A percentile compares a stretch with the other conserved stretches of the same genome.
Evolutionary conservation across 2,797 vertebrate genomes (phyloP).

Genomic region (Oreochromis grahami): DNA sequence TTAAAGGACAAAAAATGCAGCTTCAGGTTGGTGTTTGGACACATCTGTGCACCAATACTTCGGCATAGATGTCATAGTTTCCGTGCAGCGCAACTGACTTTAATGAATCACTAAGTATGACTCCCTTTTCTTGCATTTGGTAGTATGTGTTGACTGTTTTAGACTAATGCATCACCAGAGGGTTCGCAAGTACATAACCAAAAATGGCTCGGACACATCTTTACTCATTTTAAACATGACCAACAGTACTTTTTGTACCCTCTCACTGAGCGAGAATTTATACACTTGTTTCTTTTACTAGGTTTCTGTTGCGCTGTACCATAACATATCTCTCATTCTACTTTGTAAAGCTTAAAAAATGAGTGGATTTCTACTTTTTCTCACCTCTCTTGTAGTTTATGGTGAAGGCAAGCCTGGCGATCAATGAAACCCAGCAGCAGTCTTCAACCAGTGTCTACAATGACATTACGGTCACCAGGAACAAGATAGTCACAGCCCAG

Average conservation of each 20-base stretch:
- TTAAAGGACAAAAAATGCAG: neutral
- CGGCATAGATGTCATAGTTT: conserved; percentile 30
- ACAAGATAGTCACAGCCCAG: conserved; percentile 95
- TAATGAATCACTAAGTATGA: conserved; percentile 16
- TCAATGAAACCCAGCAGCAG: conserved; percentile 70
- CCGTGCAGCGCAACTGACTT: neutral
- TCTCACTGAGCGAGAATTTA: neutral
- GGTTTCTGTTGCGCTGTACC: neutral
- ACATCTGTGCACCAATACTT: neutral
- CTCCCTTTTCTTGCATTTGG: neutral
- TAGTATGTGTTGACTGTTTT: neutral
- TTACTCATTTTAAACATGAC: neutral
- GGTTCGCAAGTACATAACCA: neutral
- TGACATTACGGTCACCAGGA: conserved; percentile 80
- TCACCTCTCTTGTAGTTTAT: conserved; percentile 58
- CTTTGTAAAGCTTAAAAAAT: neutral
- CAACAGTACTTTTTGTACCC: neutral
- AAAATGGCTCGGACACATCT: neutral
- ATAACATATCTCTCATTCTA: neutral
- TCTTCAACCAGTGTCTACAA: conserved; percentile 65
- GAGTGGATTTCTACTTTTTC: neutral
- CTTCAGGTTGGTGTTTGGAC: neutral
- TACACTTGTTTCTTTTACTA: neutral
- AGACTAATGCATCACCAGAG: neutral
- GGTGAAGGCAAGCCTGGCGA: conserved; percentile 67